Conservation (phyloP, 2,797 vertebrate species). For the Myotis pilosus region DNA sequence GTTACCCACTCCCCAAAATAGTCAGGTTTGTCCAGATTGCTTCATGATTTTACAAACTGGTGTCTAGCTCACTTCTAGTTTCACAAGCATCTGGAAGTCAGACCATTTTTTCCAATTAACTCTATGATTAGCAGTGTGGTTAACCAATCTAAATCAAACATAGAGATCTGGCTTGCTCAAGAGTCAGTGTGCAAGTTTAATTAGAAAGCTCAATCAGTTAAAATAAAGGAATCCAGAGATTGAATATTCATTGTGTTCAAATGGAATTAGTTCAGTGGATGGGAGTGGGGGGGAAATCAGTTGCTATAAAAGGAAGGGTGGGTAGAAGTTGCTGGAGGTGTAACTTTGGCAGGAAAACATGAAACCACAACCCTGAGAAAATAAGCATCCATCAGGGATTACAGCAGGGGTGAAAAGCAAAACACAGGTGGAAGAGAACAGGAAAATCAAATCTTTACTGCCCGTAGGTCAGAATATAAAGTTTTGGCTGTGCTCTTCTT, state of each 20-base stretch:
- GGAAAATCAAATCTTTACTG: background rate
- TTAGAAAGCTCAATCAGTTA: background rate
- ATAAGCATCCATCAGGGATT: background rate
- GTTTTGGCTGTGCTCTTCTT: background rate
- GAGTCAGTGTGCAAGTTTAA: background rate
- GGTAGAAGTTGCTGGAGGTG: background rate
- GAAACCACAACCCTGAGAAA: background rate
- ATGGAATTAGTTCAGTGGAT: background rate
- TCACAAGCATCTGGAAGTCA: background rate
- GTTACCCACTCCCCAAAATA: background rate
- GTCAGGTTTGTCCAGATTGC: background rate
- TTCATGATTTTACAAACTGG: background rate
- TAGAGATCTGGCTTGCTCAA: background rate
- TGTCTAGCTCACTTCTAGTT: background rate
- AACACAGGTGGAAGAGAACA: background rate
- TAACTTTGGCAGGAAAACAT: background rate
- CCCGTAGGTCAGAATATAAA: background rate
- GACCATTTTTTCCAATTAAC: background rate
- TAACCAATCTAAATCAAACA: background rate
- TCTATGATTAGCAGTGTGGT: background rate
- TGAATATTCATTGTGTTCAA: background rate
- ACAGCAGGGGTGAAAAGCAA: background rate
- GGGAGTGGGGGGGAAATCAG: background rate
- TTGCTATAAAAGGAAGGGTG: background rate
- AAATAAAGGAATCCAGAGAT: slow-evolving; percentile 16